A percentile compares a stretch with the other conserved stretches of the same genome.
Conservation (phyloP, 1,140 invertebrate species). For the Drosophila mayri region DNA sequence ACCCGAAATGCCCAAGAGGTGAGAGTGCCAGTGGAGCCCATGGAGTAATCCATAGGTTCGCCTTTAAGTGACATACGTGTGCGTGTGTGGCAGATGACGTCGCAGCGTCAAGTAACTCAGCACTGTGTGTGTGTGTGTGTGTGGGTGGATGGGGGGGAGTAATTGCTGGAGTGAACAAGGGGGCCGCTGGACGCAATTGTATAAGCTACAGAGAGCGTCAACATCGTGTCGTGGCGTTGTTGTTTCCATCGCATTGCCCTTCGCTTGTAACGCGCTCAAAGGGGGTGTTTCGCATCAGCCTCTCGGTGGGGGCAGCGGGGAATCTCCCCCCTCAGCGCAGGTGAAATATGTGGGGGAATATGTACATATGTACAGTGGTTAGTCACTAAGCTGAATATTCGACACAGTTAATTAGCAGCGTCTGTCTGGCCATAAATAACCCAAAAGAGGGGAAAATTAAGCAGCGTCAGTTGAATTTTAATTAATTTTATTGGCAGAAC, state of each 20-base stretch:
- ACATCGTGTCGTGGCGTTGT: conserved; percentile 68
- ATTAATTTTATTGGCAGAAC: background rate
- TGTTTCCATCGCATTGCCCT: conserved; percentile 41
- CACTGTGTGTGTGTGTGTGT: background rate
- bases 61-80: conserved; percentile 20
- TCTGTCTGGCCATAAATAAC: conserved; percentile 13
- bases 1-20: conserved; percentile 85
- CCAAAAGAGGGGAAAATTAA: background rate
- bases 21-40: conserved; percentile 30
- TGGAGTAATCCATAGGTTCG: conserved; percentile 23
- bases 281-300: conserved; percentile 64
- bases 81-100: conserved; percentile 68
- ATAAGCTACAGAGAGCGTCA: conserved; percentile 48
- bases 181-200: conserved; percentile 34
- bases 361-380: conserved; percentile 43
- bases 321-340: conserved; percentile 11
- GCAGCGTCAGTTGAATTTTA: background rate
- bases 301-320: conserved; percentile 6
- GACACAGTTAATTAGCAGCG: conserved; percentile 9
- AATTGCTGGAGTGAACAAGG: conserved; percentile 1
- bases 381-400: conserved; percentile 39
- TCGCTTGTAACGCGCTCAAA: conserved; percentile 37
- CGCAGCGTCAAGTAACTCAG: conserved; percentile 40
- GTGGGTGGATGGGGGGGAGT: conserved; percentile 10
- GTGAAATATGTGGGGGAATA: conserved; percentile 7